Conservation (phyloP, 2,888 invertebrate species). For the Rhingia campestris region DNA sequence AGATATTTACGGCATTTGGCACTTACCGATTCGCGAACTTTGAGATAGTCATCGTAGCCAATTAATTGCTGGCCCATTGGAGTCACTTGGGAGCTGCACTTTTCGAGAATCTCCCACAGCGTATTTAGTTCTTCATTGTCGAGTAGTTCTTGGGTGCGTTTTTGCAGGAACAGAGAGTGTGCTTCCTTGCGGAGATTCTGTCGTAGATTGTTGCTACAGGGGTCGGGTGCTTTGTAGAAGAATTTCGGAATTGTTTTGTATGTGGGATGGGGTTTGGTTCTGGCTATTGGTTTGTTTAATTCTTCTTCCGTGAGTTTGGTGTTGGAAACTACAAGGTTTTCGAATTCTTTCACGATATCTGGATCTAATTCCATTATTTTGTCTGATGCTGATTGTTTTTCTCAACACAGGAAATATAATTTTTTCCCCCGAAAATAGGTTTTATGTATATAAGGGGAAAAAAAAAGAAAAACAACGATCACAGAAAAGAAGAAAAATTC, state of each 20-base stretch:
- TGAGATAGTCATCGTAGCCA: constrained; percentile 92
- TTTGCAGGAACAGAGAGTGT: constrained; percentile 92
- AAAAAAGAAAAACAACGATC: no score
- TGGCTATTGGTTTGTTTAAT: constrained; percentile 58
- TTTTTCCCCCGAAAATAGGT: no score
- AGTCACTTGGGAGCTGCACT: constrained; percentile 88
- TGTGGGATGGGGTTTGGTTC: constrained; percentile 75
- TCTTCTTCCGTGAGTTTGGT: constrained; percentile 75
- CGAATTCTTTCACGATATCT: constrained; percentile 78
- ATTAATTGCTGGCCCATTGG: constrained; percentile 92
- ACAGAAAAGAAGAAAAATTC: no score
- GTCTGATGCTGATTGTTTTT: not conserved
- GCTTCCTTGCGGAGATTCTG: constrained; percentile 95
- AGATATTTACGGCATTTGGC: constrained; percentile 91
- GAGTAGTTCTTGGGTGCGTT: constrained; percentile 91
- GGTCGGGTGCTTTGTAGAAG: constrained; percentile 89
- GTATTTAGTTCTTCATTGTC: constrained; percentile 94
- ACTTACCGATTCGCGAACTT: constrained; percentile 89
- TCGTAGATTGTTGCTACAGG: constrained; percentile 88
- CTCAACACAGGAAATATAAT: no score
- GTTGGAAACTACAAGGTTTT: constrained; percentile 75
- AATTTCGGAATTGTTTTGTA: constrained; percentile 88
- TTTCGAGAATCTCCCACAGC: constrained; percentile 92
- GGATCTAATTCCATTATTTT: constrained; percentile 79
- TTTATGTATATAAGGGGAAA: no score